Conservation (phyloP, 2,888 invertebrate species). For the Neuroscelio doddi region DNA sequence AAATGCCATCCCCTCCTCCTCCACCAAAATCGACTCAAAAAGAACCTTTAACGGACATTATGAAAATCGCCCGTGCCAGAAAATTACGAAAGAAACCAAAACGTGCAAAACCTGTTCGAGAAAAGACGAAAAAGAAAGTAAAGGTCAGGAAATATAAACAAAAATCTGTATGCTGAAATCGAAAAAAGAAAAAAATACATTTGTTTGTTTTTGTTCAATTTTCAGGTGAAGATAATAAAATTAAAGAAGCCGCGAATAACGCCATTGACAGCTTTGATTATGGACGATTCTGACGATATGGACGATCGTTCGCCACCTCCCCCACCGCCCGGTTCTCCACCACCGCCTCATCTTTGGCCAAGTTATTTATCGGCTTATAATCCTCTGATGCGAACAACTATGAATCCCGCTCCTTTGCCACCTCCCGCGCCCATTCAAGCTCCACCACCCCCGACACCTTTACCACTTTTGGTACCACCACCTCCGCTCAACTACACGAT, state of each 20-base stretch:
- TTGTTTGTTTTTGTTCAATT: too few relatives aligned
- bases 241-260: constrained; percentile 68
- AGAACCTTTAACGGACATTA: constrained; percentile 53
- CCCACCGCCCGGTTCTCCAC: constrained; percentile 77
- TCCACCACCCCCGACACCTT: constrained; percentile 68
- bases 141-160: constrained; percentile 68
- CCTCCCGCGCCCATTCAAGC: constrained; percentile 46
- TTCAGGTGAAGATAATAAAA: constrained; percentile 72
- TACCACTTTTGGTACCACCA: constrained; percentile 68
- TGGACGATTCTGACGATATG: constrained; percentile 73
- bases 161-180: too few relatives aligned
- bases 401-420: constrained; percentile 37
- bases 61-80: constrained; percentile 58
- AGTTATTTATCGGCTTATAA: constrained; percentile 65
- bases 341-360: constrained; percentile 74
- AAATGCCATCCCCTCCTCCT: constrained; percentile 77
- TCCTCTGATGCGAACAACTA: constrained; percentile 34
- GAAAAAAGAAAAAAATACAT: constrained; percentile 5
- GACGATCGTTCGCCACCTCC: constrained; percentile 76
- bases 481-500: constrained; percentile 67
- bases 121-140: constrained; percentile 73
- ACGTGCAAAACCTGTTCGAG: constrained; percentile 71
- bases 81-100: constrained; percentile 75
- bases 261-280: constrained; percentile 64
- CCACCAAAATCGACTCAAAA: constrained; percentile 55